These are phyloP conservation scores for Marronus borbonicus DNA, from an alignment of 2,888 invertebrate genomes.

Conservation along the genomic window DNA sequence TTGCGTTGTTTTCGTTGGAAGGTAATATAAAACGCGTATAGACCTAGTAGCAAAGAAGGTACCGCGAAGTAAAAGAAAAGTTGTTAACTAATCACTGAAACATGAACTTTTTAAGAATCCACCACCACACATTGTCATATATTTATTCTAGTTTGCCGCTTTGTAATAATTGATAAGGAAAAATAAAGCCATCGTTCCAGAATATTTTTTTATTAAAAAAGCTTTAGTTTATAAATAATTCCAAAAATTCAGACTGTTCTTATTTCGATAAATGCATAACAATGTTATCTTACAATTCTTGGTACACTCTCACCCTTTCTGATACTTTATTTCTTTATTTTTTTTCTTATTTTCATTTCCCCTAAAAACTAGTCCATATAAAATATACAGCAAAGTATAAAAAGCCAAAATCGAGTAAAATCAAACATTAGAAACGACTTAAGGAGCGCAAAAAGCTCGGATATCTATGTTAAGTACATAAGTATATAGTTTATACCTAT, in stretches of 20 bases:
- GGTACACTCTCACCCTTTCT: slow-evolving; percentile 3
- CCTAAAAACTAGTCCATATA: slow-evolving; percentile 46
- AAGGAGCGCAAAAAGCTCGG: slow-evolving; percentile 41
- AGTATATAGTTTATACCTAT: slow-evolving; percentile 15
- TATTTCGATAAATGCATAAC: slow-evolving; percentile 37
- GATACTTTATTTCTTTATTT: background rate
- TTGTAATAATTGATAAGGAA: no score
- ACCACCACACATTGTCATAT: no score
- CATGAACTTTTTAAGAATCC: no score
- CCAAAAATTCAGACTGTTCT: slow-evolving; percentile 36
- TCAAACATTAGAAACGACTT: slow-evolving; percentile 18
- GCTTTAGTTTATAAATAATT: slow-evolving; percentile 41
- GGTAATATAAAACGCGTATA: no score
- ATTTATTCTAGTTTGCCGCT: no score
- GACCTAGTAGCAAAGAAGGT: no score
- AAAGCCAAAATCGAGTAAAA: slow-evolving; percentile 44
- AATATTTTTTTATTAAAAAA: slow-evolving; percentile 38
- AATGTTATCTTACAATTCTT: slow-evolving; percentile 33
- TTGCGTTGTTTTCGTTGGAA: no score
- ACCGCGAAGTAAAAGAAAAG: no score
- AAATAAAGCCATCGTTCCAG: background rate
- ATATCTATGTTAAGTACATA: slow-evolving; percentile 23
- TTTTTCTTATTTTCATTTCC: slow-evolving; percentile 5
- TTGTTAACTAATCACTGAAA: no score
- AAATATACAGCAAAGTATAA: slow-evolving; percentile 51